Evolutionary conservation across 1,140 invertebrate species (phyloP).

Genomic region (Caerostris extrusa): DNA sequence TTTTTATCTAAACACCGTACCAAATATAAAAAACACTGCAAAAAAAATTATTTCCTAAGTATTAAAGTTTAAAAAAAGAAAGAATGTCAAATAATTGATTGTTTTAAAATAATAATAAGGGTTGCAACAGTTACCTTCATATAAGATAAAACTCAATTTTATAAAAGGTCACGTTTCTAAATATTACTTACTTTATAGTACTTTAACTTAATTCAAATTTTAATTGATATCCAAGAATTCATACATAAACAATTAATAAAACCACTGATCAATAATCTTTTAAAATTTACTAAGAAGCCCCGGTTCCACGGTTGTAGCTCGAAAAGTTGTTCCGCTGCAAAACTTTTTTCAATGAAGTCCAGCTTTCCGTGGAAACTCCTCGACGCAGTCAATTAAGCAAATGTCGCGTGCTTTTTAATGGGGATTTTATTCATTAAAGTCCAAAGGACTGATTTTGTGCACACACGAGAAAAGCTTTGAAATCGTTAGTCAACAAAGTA

Average conservation of each 20-base stretch:
- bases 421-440: constrained; percentile 44
- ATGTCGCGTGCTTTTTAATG: constrained; percentile 25
- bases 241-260: background rate
- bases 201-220: no score
- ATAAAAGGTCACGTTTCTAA: no score
- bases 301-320: background rate
- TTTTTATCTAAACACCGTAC: no score
- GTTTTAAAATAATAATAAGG: no score
- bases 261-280: background rate
- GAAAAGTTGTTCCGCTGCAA: background rate
- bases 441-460: background rate
- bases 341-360: background rate
- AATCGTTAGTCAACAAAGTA: constrained; percentile 35
- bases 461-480: background rate
- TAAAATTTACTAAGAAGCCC: background rate
- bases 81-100: no score
- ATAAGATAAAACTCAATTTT: no score
- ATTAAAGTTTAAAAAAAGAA: no score
- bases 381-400: constrained; percentile 26
- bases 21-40: no score
- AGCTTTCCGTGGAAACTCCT: background rate
- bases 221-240: background rate
- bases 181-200: no score
- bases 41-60: no score
- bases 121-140: no score